Base-by-base conservation (phyloP, 1,140 invertebrate genomes). In the Babylonia areolata region DNA sequence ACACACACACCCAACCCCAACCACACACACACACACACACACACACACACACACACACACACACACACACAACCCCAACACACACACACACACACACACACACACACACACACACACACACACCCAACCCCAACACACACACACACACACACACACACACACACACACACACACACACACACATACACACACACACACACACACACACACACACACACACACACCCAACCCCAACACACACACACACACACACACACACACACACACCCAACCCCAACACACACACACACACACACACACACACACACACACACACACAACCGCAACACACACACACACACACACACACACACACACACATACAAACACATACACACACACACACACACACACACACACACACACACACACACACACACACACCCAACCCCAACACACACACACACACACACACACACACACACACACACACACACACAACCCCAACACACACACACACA, bases 321-420 rank as follows among this genome's bases (percentile, higher is more conserved):
- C 15, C 73, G 35, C 73, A 75, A 75, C 73, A 75, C 73, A 75
- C 73, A 75, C 73, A 75, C 73, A 75, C 73, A 75, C 73, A 75
- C 73, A 75, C 73, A 75, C 73, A 75, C 73, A 75, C 73, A 75
- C 73, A 75, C 73, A 75, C 73, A 35, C 33, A 75, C n/a, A n/a
- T n/a, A n/a, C n/a, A n/a, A n/a, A n/a, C 73, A 39, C 73, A 75
- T 31, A 75, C 73, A 75, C 73, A 75, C 73, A 75, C 73, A 75
- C 73, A 75, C 73, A 75, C 73, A 75, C 73, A 75, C 73, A 75
- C 73, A 75, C 73, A 75, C 73, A 75, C 73, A 75, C 73, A 75
- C 73, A 75, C 73, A 75, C 73, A 75, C 73, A 75, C 73, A 75
- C 73, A 75, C 73, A 35, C 33, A 75, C 42, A 15, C 42, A 15